phyloP scores from a whole-genome alignment of 2,888 invertebrate genomes.

The Mimas tiliae region DNA sequence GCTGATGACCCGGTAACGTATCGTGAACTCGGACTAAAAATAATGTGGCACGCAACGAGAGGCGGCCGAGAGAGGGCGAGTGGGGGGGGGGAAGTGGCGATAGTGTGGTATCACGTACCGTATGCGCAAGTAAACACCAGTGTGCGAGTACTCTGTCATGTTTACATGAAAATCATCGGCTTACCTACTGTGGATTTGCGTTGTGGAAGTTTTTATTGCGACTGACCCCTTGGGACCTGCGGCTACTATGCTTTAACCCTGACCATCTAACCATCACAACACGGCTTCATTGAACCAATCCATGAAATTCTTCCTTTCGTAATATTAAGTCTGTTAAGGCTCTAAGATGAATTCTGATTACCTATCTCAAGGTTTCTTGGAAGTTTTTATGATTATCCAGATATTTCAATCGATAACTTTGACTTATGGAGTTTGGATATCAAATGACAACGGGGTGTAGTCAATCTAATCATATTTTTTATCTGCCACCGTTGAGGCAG shows the following conservation, averaged over 20 bases:
- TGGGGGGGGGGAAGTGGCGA: background rate
- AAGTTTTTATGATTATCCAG: no score
- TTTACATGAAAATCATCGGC: constrained; percentile 1
- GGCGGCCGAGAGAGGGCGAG: background rate
- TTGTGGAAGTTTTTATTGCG: background rate
- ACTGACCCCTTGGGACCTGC: background rate
- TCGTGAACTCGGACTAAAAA: constrained; percentile 40
- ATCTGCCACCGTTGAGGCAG: background rate
- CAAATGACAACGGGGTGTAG: background rate
- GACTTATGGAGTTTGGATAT: background rate
- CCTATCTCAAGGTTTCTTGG: no score
- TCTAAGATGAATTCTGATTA: no score
- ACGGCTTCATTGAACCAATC: no score
- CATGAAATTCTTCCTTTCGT: no score
- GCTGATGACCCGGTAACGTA: constrained; percentile 42
- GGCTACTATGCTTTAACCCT: background rate
- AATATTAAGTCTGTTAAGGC: no score
- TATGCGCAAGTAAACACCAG: constrained; percentile 13
- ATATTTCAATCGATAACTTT: no score
- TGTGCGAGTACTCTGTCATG: constrained; percentile 3
- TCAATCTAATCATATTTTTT: no score
- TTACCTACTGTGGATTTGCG: background rate
- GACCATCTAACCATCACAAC: no score
- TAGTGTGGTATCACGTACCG: constrained; percentile 2
- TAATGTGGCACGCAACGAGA: constrained; percentile 30